Percentiles rank a stretch among this genome's conserved stretches.
Conservation (phyloP, 2,888 invertebrate species). For the Drosophila mimica region DNA sequence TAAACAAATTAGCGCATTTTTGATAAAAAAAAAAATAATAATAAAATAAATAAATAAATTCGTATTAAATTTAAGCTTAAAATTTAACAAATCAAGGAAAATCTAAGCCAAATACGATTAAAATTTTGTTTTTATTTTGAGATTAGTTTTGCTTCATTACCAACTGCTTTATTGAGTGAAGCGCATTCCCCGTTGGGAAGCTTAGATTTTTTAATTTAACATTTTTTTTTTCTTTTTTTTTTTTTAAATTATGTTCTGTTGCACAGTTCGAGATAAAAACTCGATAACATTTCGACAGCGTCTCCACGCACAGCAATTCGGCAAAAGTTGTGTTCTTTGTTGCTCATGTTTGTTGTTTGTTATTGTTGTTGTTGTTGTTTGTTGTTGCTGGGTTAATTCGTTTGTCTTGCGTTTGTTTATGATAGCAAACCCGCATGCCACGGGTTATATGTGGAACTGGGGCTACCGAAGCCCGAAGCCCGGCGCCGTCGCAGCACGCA, state of each 20-base stretch:
- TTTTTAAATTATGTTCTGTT: conserved; percentile 18
- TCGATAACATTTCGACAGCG: conserved; percentile 61
- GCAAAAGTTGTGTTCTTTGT: conserved; percentile 23
- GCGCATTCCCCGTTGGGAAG: neutral
- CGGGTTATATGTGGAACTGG: neutral
- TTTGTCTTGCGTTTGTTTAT: conserved; percentile 67
- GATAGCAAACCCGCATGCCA: conserved; percentile 55
- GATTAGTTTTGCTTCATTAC: neutral
- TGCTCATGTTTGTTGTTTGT: conserved; percentile 19
- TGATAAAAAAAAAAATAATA: neutral
- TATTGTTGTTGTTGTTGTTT: conserved; percentile 25
- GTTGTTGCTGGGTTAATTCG: conserved; percentile 27
- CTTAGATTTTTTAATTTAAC: neutral
- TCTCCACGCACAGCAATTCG: conserved; percentile 29
- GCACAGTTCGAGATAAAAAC: conserved; percentile 30
- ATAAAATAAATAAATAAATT: neutral
- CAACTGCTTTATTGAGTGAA: neutral
- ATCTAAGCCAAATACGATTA: neutral
- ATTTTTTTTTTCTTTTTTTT: conserved; percentile 6
- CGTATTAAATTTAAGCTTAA: neutral
- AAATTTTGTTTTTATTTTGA: neutral
- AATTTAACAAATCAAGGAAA: neutral
- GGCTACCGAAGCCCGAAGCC: conserved; percentile 16
- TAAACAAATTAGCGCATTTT: neutral
- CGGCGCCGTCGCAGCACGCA: conserved; percentile 63